These are phyloP conservation scores for Zapornia atra DNA, from an alignment of 2,113 vertebrate genomes.

Conservation along the genomic window DNA sequence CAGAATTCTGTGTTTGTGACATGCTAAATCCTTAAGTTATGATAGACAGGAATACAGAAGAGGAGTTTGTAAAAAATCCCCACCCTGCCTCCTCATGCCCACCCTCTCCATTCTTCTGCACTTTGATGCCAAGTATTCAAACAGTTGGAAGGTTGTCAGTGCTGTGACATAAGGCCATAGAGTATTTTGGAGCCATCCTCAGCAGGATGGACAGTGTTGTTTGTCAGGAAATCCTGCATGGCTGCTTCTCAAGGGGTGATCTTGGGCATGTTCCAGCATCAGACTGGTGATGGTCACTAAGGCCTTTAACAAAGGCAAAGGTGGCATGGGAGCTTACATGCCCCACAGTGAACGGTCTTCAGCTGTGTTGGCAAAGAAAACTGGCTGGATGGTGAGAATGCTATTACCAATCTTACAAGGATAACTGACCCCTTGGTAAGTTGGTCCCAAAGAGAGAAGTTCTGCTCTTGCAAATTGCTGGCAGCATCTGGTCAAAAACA, in stretches of 20 bases:
- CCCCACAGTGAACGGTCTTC: neutral
- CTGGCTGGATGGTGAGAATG: neutral
- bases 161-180: neutral
- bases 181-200: neutral
- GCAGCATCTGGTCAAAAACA: neutral
- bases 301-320: neutral
- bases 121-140: neutral
- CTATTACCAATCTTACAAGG: neutral
- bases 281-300: neutral
- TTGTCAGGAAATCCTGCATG: neutral
- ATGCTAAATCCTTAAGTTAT: neutral
- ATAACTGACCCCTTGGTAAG: neutral
- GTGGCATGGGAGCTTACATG: too few relatives aligned
- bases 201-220: neutral
- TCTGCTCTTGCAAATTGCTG: neutral
- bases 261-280: too few relatives aligned
- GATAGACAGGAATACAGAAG: neutral
- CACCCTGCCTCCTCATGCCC: neutral
- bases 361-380: neutral
- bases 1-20: neutral
- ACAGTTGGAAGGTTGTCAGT: neutral
- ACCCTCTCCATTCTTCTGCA: neutral
- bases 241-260: neutral
- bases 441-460: neutral
- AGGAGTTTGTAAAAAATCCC: neutral